Conservation (phyloP, 1,140 invertebrate species). For the Streblospio benedicti region DNA sequence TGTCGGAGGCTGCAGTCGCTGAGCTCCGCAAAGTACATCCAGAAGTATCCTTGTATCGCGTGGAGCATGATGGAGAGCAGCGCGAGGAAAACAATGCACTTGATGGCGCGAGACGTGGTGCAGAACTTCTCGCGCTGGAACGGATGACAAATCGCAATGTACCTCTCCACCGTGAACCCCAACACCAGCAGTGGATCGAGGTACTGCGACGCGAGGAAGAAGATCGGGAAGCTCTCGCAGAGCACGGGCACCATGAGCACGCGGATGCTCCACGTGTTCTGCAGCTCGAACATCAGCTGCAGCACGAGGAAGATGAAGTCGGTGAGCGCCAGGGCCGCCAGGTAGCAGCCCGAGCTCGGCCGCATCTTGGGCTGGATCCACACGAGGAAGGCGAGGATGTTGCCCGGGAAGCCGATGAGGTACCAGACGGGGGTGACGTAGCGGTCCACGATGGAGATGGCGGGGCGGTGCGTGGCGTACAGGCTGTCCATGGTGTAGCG, state of each 20-base stretch:
- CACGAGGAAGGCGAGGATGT: constrained; percentile 14
- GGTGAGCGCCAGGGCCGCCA: constrained; percentile 13
- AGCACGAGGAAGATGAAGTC: constrained; percentile 14
- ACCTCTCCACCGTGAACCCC: constrained; percentile 75
- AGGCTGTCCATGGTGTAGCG: background rate
- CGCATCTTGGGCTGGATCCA: constrained; percentile 16
- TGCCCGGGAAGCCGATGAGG: constrained; percentile 16
- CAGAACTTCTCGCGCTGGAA: constrained; percentile 66
- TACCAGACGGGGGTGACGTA: constrained; percentile 14
- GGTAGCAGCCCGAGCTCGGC: constrained; percentile 14
- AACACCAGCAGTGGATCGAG: constrained; percentile 45
- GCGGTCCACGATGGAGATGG: background rate
- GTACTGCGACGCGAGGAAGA: constrained; percentile 31
- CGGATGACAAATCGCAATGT: constrained; percentile 70
- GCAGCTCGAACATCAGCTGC: constrained; percentile 15
- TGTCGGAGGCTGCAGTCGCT: constrained; percentile 11
- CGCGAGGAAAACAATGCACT: constrained; percentile 48
- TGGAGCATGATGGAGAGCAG: constrained; percentile 23
- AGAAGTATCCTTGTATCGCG: constrained; percentile 40
- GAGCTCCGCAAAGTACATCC: constrained; percentile 24
- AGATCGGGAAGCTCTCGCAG: constrained; percentile 28
- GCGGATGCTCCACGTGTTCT: constrained; percentile 9
- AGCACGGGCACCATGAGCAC: constrained; percentile 22
- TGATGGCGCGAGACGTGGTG: constrained; percentile 64
- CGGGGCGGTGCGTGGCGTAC: background rate